These are phyloP conservation scores for Shinisaurus crocodilurus DNA, from an alignment of 2,113 vertebrate genomes.

Conservation along the genomic window DNA sequence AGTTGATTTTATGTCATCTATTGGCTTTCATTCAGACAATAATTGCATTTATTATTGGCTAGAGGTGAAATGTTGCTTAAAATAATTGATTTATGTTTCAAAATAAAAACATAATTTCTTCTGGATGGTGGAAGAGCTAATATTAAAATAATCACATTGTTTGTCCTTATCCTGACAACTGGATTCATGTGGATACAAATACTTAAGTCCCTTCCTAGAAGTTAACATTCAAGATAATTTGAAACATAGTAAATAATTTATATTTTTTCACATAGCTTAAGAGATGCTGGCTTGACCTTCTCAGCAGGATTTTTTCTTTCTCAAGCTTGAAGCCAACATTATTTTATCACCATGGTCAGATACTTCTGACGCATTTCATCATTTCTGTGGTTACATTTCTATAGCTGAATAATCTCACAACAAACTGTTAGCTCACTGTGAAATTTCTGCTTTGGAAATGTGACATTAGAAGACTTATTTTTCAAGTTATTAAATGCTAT, in stretches of 20 bases:
- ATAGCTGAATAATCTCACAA: background rate
- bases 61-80: background rate
- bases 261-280: slow-evolving; percentile 18
- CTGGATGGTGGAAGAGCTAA: background rate
- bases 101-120: background rate
- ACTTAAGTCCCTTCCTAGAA: slow-evolving; percentile 8
- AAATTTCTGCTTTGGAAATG: slow-evolving; percentile 4
- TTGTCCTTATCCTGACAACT: slow-evolving; percentile 20
- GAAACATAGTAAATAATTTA: slow-evolving; percentile 41
- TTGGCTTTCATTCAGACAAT: background rate
- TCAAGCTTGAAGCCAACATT: slow-evolving; percentile 14
- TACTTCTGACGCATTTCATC: slow-evolving; percentile 17
- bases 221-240: slow-evolving; percentile 13
- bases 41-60: background rate
- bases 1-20: background rate
- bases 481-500: slow-evolving; percentile 34
- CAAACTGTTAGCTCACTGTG: background rate
- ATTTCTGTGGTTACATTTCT: slow-evolving; percentile 18
- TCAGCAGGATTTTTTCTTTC: slow-evolving; percentile 26
- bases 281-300: slow-evolving; percentile 3
- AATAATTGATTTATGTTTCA: background rate
- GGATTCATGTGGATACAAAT: slow-evolving; percentile 27
- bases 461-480: slow-evolving; percentile 3
- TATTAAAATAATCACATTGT: background rate
- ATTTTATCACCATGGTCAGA: slow-evolving; percentile 11